A percentile compares a stretch with the other conserved stretches of the same genome.
Conservation (phyloP, 2,797 vertebrate genomes). For the Chaunax sp. region DNA sequence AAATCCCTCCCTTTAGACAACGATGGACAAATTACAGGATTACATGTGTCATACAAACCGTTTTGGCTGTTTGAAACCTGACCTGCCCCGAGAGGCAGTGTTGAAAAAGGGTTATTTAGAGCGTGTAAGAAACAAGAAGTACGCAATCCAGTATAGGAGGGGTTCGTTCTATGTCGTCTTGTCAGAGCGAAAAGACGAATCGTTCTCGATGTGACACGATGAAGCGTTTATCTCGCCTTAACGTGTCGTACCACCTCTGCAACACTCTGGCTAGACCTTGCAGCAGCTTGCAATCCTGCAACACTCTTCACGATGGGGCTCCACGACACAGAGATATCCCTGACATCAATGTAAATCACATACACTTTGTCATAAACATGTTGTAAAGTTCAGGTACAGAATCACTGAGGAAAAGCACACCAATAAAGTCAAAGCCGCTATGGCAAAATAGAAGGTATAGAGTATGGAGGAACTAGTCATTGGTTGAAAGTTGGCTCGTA, state of each 20-base stretch:
- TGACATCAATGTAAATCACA: slow-evolving; percentile 84
- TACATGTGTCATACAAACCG: slow-evolving; percentile 60
- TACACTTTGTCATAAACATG: slow-evolving; percentile 78
- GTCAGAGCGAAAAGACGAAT: slow-evolving; percentile 29
- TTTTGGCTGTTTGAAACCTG: slow-evolving; percentile 72
- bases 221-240: slow-evolving; percentile 27
- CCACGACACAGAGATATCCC: slow-evolving; percentile 80
- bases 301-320: slow-evolving; percentile 64
- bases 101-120: slow-evolving; percentile 56
- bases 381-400: slow-evolving; percentile 76
- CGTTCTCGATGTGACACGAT: slow-evolving; percentile 29
- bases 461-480: slow-evolving; percentile 74
- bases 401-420: slow-evolving; percentile 81
- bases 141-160: slow-evolving; percentile 41
- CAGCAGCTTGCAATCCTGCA: slow-evolving; percentile 61
- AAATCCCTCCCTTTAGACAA: slow-evolving; percentile 66
- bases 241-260: slow-evolving; percentile 43
- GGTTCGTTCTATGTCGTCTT: slow-evolving; percentile 31
- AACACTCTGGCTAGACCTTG: slow-evolving; percentile 48
- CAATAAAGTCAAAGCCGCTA: slow-evolving; percentile 77
- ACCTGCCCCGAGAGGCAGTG: slow-evolving; percentile 56
- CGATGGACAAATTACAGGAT: slow-evolving; percentile 68
- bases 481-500: slow-evolving; percentile 77
- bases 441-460: slow-evolving; percentile 75
- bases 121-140: slow-evolving; percentile 21